Percentiles rank a stretch among this genome's conserved stretches.
These are phyloP conservation scores for Kryptolebias ocellatus DNA, from an alignment of 2,797 vertebrate genomes.

Conservation along the genomic window DNA sequence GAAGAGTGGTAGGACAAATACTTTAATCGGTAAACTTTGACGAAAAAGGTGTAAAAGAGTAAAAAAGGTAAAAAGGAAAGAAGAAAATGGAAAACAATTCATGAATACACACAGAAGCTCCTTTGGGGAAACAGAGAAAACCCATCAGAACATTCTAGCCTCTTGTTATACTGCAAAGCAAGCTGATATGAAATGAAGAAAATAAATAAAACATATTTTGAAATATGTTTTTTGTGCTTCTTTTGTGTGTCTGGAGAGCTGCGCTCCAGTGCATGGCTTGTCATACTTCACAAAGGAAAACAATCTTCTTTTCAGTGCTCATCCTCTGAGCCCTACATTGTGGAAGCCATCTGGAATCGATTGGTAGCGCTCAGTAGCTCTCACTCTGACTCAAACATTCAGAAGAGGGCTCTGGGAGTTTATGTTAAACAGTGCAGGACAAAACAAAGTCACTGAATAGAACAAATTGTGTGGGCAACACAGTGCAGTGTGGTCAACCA, in stretches of 20 bases:
- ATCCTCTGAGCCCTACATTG: constrained; percentile 76
- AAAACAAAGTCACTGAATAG: constrained; percentile 74
- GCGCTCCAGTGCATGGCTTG: constrained; percentile 75
- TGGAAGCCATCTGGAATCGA: constrained; percentile 80
- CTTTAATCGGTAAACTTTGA: constrained; percentile 33
- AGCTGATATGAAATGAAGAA: constrained; percentile 59
- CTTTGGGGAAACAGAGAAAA: constrained; percentile 41
- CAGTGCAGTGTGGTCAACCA: constrained; percentile 70
- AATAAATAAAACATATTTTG: constrained; percentile 48
- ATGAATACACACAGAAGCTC: constrained; percentile 44
- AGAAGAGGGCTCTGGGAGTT: constrained; percentile 61
- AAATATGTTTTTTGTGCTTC: constrained; percentile 68
- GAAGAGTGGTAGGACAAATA: constrained; percentile 5
- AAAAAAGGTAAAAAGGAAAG: constrained; percentile 8
- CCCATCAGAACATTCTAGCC: constrained; percentile 34
- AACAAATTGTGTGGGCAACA: constrained; percentile 78
- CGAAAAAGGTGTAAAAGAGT: constrained; percentile 33
- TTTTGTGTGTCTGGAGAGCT: constrained; percentile 75
- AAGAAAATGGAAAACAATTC: constrained; percentile 26
- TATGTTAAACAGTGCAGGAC: constrained; percentile 67
- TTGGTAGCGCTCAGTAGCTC: constrained; percentile 71
- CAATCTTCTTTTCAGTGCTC: constrained; percentile 82
- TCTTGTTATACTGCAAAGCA: constrained; percentile 52
- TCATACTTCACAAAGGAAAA: constrained; percentile 83
- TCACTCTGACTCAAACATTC: constrained; percentile 52